A percentile compares a stretch with the other conserved stretches of the same genome.
Evolutionary conservation across 2,888 invertebrate species (phyloP).

Genomic region (Xestia c-nigrum): DNA sequence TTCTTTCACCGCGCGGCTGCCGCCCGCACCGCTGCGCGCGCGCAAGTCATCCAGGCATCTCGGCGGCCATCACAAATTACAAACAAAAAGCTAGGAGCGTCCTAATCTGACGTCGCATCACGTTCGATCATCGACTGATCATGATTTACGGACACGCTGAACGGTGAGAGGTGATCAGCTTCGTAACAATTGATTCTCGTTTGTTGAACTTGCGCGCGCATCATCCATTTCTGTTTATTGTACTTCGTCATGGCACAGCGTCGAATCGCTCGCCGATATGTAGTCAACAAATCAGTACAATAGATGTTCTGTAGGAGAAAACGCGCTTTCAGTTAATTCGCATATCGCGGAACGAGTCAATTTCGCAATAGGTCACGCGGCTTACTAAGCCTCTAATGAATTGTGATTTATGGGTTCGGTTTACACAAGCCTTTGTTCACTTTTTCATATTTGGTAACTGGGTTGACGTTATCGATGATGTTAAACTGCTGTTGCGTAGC

Average conservation of each 20-base stretch:
- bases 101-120: conserved; percentile 89
- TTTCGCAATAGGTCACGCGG: conserved; percentile 79
- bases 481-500: conserved; percentile 46
- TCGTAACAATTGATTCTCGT: conserved; percentile 86
- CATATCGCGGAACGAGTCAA: conserved; percentile 66
- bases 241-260: conserved; percentile 59
- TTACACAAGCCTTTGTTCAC: conserved; percentile 74
- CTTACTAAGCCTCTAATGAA: conserved; percentile 79
- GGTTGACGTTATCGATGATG: conserved; percentile 68
- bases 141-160: conserved; percentile 88
- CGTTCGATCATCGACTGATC: conserved; percentile 87
- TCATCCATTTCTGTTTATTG: conserved; percentile 61
- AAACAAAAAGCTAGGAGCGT: conserved; percentile 88
- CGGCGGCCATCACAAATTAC: conserved; percentile 87
- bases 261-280: conserved; percentile 55
- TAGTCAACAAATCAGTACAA: conserved; percentile 62
- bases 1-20: conserved; percentile 81
- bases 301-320: conserved; percentile 59
- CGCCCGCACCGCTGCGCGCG: conserved; percentile 68
- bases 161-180: conserved; percentile 86
- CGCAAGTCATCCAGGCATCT: conserved; percentile 88
- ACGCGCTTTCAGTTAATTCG: conserved; percentile 57
- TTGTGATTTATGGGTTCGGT: conserved; percentile 80
- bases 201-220: conserved; percentile 78
- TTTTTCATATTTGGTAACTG: conserved; percentile 75